Percentiles rank a stretch among this genome's conserved stretches.
Conservation (phyloP, 2,113 vertebrate genomes). For the Syrmaticus mikado region DNA sequence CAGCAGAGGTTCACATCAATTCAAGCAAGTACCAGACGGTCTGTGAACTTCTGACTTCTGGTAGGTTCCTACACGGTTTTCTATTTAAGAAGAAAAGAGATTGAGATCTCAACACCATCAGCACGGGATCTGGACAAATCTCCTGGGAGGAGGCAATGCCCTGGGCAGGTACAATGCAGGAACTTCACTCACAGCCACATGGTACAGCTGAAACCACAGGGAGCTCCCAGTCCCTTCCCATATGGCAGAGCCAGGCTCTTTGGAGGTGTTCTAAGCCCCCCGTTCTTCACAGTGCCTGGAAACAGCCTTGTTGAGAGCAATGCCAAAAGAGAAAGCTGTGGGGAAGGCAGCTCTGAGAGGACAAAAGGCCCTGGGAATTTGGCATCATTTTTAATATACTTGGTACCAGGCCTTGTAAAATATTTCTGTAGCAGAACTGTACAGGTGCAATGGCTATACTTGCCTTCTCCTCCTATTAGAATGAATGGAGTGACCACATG, state of each 20-base stretch:
- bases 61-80: conserved; percentile 23
- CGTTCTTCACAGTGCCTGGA: rapidly evolving
- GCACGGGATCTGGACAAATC: background rate
- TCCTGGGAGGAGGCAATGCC: background rate
- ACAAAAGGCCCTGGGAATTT: conserved; percentile 44
- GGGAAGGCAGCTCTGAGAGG: background rate
- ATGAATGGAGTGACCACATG: rapidly evolving
- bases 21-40: conserved; percentile 26
- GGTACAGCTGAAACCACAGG: background rate
- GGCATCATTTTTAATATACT: conserved; percentile 15
- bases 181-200: background rate
- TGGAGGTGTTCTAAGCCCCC: background rate
- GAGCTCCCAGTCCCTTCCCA: background rate
- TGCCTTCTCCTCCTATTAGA: background rate
- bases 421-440: conserved; percentile 23
- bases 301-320: background rate
- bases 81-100: background rate
- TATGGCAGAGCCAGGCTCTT: background rate
- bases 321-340: background rate
- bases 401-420: conserved; percentile 21
- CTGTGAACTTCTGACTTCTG: conserved; percentile 60
- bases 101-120: background rate
- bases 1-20: conserved; percentile 45
- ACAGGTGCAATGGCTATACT: background rate
- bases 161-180: background rate